These are phyloP conservation scores for Adrianichthys oophorus DNA, from an alignment of 2,797 vertebrate species.

Conservation along the genomic window DNA sequence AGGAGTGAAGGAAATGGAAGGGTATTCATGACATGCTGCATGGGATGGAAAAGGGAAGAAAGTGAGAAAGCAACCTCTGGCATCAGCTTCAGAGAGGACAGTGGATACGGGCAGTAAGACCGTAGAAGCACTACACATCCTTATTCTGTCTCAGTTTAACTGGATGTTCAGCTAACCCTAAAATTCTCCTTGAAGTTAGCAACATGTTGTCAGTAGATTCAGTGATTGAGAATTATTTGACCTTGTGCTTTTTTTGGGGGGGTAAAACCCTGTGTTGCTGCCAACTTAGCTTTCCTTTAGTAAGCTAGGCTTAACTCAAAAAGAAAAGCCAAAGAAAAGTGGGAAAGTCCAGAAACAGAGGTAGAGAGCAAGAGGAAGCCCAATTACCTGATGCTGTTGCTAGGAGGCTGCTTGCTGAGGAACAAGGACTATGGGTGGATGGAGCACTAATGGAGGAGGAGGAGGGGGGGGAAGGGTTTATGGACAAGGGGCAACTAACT, in stretches of 20 bases:
- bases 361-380: constrained; percentile 79
- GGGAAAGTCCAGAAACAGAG: constrained; percentile 59
- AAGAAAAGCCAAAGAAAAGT: constrained; percentile 67
- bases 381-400: constrained; percentile 99
- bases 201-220: constrained; percentile 18
- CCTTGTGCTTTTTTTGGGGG: constrained; percentile 16
- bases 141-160: constrained; percentile 29
- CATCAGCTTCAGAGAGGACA: constrained; percentile 97
- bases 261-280: constrained; percentile 13
- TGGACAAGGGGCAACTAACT: constrained; percentile 88
- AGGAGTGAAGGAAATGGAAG: constrained; percentile 65
- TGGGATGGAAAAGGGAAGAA: constrained; percentile 65
- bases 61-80: constrained; percentile 91
- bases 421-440: constrained; percentile 91
- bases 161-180: constrained; percentile 27
- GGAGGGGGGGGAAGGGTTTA: constrained; percentile 87
- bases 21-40: constrained; percentile 75
- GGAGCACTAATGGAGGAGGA: constrained; percentile 91
- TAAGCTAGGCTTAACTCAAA: constrained; percentile 9
- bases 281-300: constrained; percentile 21
- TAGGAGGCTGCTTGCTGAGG: constrained; percentile 94
- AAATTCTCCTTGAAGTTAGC: constrained; percentile 18
- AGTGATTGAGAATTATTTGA: constrained; percentile 11
- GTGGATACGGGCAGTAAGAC: constrained; percentile 59
- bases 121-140: constrained; percentile 11